Conservation (phyloP, 2,113 vertebrate species). For the Muntiacus reevesi region DNA sequence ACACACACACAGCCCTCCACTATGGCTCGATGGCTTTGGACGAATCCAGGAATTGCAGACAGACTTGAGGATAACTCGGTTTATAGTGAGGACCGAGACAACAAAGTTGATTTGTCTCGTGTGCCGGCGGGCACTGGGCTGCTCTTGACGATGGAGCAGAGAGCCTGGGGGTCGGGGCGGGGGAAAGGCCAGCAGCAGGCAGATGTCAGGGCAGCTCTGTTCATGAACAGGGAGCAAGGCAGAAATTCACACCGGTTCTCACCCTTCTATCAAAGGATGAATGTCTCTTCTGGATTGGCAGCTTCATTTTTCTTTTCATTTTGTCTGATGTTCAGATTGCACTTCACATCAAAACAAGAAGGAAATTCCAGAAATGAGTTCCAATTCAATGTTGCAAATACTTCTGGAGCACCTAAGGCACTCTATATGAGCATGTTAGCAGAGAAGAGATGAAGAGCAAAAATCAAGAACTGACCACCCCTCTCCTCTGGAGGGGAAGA, state of each 20-base stretch:
- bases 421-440: not conserved
- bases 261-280: not conserved
- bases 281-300: not conserved
- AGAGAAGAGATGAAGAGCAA: not conserved
- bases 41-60: conserved; percentile 12
- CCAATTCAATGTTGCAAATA: not conserved
- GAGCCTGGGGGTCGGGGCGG: not conserved
- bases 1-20: not conserved
- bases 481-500: not conserved
- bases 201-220: not conserved
- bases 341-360: conserved; percentile 39
- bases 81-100: not conserved
- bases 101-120: not conserved
- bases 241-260: not conserved
- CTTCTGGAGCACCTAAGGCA: not conserved
- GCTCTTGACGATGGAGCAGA: not conserved
- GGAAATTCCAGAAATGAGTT: conserved; percentile 54
- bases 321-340: not conserved
- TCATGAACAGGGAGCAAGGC: not conserved
- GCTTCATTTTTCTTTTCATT: not conserved
- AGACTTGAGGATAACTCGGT: not conserved
- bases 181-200: not conserved
- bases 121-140: not conserved
- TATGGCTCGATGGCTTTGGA: not conserved
- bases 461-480: not conserved